A percentile compares a stretch with the other conserved stretches of the same genome.
phyloP scores from a whole-genome alignment of 2,888 invertebrate genomes.

The Pachycephus smyrnensis region DNA sequence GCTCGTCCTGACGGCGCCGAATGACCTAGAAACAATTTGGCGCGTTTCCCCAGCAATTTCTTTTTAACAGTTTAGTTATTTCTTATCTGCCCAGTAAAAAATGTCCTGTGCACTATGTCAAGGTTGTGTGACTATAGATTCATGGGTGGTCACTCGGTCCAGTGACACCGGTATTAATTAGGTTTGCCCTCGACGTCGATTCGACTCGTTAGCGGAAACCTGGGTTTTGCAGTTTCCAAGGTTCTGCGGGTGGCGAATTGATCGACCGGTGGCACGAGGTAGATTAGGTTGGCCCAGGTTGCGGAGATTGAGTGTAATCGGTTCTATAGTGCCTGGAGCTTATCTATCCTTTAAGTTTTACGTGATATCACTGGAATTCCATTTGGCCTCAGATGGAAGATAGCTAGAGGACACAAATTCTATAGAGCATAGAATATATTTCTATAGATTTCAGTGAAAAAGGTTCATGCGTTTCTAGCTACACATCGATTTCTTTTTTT shows the following conservation, averaged over 20 bases:
- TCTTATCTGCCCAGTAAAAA: background rate
- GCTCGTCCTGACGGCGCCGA: conserved; percentile 31
- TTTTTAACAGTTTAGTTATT: background rate
- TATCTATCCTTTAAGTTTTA: background rate
- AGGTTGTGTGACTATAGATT: background rate
- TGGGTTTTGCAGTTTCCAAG: background rate
- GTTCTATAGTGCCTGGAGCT: background rate
- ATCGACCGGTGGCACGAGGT: background rate
- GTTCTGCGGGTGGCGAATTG: background rate
- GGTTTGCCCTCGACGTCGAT: background rate
- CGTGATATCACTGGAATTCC: background rate
- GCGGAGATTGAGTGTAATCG: background rate
- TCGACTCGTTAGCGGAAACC: background rate
- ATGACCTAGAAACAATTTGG: conserved; percentile 44
- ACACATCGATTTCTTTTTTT: background rate
- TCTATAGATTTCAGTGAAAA: background rate
- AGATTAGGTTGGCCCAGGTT: background rate
- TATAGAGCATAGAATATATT: background rate
- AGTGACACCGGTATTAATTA: background rate
- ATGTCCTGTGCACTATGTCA: background rate
- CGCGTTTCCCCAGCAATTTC: conserved; percentile 15
- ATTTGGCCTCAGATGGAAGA: background rate
- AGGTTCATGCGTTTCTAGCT: background rate
- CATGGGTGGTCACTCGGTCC: background rate
- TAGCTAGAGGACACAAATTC: background rate